phyloP scores from a whole-genome alignment of 2,888 invertebrate species.

The Cetonia aurata region DNA sequence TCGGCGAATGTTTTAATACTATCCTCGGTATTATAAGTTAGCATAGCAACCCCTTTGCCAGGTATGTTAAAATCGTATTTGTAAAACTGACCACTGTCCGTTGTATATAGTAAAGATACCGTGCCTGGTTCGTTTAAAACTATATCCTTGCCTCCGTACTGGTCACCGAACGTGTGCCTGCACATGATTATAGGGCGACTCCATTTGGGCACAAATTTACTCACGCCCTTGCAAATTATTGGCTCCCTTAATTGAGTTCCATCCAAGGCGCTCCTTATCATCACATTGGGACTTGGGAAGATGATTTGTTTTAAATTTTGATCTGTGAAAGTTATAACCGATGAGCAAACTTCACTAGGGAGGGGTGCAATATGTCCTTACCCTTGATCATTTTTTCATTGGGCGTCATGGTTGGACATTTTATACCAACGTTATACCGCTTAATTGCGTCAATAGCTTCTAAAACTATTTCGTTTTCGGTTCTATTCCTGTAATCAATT shows the following conservation, averaged over 20 bases:
- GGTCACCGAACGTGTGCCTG: slow-evolving; percentile 88
- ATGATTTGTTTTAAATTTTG: slow-evolving; percentile 92
- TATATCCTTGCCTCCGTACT: slow-evolving; percentile 86
- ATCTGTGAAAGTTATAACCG: slow-evolving; percentile 68
- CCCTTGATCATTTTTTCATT: slow-evolving; percentile 90
- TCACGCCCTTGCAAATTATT: slow-evolving; percentile 85
- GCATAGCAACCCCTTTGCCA: slow-evolving; percentile 79
- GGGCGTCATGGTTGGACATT: slow-evolving; percentile 92
- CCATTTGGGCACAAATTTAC: slow-evolving; percentile 87
- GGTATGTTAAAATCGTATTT: slow-evolving; percentile 76
- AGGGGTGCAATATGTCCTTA: slow-evolving; percentile 58
- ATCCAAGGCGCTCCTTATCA: slow-evolving; percentile 87
- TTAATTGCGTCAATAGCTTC: slow-evolving; percentile 87
- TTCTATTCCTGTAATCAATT: slow-evolving; percentile 73
- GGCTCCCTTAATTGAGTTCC: slow-evolving; percentile 91
- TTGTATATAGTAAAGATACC: slow-evolving; percentile 73
- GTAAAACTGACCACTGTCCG: slow-evolving; percentile 70
- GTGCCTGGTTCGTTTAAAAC: slow-evolving; percentile 77
- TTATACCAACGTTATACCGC: slow-evolving; percentile 89
- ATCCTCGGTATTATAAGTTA: slow-evolving; percentile 90
- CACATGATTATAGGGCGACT: slow-evolving; percentile 85
- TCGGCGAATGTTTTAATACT: slow-evolving; percentile 85
- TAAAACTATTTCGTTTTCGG: slow-evolving; percentile 87
- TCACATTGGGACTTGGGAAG: slow-evolving; percentile 91
- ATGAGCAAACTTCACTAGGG: slow-evolving; percentile 41